Percentiles rank a stretch among this genome's conserved stretches.
phyloP scores from a whole-genome alignment of 2,888 invertebrate genomes.

The Acrobasis suavella region DNA sequence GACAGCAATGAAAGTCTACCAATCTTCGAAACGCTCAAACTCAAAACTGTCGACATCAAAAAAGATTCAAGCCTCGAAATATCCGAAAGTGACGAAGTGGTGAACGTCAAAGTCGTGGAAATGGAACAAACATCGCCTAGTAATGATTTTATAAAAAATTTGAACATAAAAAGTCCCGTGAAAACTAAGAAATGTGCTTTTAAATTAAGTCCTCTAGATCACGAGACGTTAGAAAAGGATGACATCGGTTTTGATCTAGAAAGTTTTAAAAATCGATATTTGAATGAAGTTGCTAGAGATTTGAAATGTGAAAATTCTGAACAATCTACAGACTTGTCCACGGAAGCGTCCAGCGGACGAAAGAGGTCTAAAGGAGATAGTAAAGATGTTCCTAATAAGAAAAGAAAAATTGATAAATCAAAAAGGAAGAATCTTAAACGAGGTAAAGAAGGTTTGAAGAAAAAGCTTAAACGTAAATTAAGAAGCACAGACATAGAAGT shows the following conservation, averaged over 20 bases:
- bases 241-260: conserved; percentile 58
- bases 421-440: conserved; percentile 32
- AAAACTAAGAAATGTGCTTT: conserved; percentile 42
- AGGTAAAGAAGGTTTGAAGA: neutral
- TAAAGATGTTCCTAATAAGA: conserved; percentile 25
- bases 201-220: conserved; percentile 53
- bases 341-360: conserved; percentile 30
- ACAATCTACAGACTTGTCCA: conserved; percentile 37
- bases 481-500: conserved; percentile 7
- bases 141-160: conserved; percentile 22
- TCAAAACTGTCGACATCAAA: conserved; percentile 51
- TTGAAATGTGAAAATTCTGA: conserved; percentile 23
- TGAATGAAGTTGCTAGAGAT: conserved; percentile 52
- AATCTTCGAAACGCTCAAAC: conserved; percentile 46
- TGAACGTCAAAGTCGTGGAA: conserved; percentile 54
- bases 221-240: conserved; percentile 41
- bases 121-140: conserved; percentile 34
- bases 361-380: conserved; percentile 2
- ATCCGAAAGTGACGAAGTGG: conserved; percentile 49
- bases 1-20: conserved; percentile 37
- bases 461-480: neutral
- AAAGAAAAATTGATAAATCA: conserved; percentile 29
- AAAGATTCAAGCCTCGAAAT: conserved; percentile 62
- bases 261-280: conserved; percentile 60
- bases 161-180: conserved; percentile 33